Evolutionary conservation across 2,888 invertebrate species (phyloP), one percentile per base, ranked within the genome.

Genomic region (Lamellibrachia columna): DNA sequence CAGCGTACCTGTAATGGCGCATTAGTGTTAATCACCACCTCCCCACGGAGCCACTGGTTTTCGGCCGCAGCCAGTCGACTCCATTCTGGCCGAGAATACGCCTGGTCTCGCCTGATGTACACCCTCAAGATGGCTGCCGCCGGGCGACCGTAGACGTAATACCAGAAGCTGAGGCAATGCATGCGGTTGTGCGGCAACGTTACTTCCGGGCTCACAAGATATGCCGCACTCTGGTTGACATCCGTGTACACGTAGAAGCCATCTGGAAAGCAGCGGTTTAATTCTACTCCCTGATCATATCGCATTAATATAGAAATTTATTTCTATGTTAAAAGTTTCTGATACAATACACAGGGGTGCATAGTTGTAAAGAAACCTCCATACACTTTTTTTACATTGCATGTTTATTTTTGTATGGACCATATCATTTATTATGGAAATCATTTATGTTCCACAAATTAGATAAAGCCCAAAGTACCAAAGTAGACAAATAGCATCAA

Each of bases 91-190:
- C 93, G 60, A 11, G 91, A 93, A 92, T 93, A 94, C 11, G 93
- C 93, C 91, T 94, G 94, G 52, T 94, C 94, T 6, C 93, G 92
- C n/a, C 91, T 92, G 15, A 94, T 55, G 93, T 93, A 94, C 53
- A 93, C 94, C 2, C 91, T 91, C 55, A 94, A 93, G 11, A 91
- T 53, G 53, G 94, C 93, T 6, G 93, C 92, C 3, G 92, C 92
- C 6, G 93, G 93, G 52, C 93, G 55, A 9, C 94, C 93, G 90
- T 94, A 94, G 53, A 94, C 58, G 92, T 93, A 93, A 93, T 94
- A 94, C 94, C 94, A 94, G 94, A 94, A 94, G 28, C 92, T 58
- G 92, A 94, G 93, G 90, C 94, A 94, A 93, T 93, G 93, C 28
- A 93, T 52, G 3, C 53, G 22, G 91, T 93, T 90, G 4, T 53